Evolutionary conservation across 2,113 vertebrate genomes (phyloP).

Genomic region (Scophthalmus maximus): DNA sequence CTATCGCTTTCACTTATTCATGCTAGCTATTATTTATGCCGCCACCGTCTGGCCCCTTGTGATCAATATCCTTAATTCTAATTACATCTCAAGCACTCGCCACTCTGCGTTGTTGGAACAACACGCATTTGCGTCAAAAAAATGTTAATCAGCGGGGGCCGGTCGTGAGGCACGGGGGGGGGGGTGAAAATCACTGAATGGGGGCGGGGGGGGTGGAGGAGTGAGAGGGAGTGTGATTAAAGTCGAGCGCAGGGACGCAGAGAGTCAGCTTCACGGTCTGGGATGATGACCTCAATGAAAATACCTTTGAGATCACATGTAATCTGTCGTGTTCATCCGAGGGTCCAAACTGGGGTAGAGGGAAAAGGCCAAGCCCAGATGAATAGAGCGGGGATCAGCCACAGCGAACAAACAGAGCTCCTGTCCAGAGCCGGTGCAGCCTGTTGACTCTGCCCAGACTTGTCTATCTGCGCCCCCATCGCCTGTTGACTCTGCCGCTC

Average conservation of each 20-base stretch:
- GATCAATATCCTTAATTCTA: constrained; percentile 88
- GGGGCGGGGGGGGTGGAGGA: constrained; percentile 39
- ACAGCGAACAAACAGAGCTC: constrained; percentile 72
- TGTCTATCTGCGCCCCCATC: constrained; percentile 61
- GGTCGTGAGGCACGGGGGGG: constrained; percentile 44
- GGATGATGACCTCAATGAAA: constrained; percentile 62
- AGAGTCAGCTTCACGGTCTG: constrained; percentile 44
- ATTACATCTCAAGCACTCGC: constrained; percentile 82
- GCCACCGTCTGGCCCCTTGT: constrained; percentile 66
- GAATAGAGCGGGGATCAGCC: constrained; percentile 66
- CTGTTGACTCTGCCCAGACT: constrained; percentile 66
- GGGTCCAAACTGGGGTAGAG: constrained; percentile 52
- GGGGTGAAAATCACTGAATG: constrained; percentile 51
- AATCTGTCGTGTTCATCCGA: constrained; percentile 61
- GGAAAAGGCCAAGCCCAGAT: constrained; percentile 62
- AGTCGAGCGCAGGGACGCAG: constrained; percentile 44
- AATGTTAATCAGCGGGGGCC: constrained; percentile 80
- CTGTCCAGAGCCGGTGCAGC: constrained; percentile 56
- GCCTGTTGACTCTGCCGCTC: constrained; percentile 73
- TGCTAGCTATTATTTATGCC: constrained; percentile 84
- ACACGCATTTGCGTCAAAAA: constrained; percentile 79
- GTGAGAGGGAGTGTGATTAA: constrained; percentile 50
- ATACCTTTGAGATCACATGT: constrained; percentile 61
- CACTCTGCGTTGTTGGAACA: constrained; percentile 79
- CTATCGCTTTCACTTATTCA: constrained; percentile 86